Base-by-base conservation (phyloP, 2,797 vertebrate species). In the Alcedo quadribrachys region DNA sequence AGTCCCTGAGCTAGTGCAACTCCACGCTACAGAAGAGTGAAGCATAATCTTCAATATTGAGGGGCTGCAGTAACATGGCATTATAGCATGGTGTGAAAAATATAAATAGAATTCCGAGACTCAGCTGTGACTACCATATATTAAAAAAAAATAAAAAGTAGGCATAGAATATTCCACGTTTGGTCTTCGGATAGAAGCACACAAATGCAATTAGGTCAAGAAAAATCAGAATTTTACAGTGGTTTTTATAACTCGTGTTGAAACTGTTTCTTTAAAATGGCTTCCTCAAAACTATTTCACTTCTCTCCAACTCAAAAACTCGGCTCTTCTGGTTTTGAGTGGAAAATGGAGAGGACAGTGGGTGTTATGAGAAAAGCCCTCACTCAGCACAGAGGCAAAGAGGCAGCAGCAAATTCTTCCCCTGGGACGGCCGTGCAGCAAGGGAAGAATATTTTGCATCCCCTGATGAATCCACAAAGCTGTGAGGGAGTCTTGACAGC, bases 211-310 rank as follows among this genome's bases (percentile, higher is more conserved):
- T 8, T 22, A 46, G 54, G 32, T 30, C 37, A 37, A 60, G 27
- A 24, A 50, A 76, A 69, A 55, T 9, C 1, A 27, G 42, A 15
- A 54, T 42, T 51, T 81, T 35, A 48, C 11, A 15, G 17, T 10
- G 18, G 2, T 66, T 37, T 78, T 75, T 61, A n/a, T 81, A 81
- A 63, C 12, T 65, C 19, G 15, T 18, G 13, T 65, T 57, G 48
- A 63, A 87, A 37, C 5, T 33, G 25, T 14, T 80, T 57, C 42
- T 91, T 71, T 87, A 46, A 87, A 77, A 90, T 24, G 27, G 86
- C 43, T 94, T 88, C 74, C 83, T 83, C 58, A 93, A 87, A 85
- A 43, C 30, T 60, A 77, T 92, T 88, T 90, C 81, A 83, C 61
- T 90, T 94, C 78, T 83, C 69, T 42, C 27, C 42, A 58, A 27